A percentile compares a stretch with the other conserved stretches of the same genome.
phyloP scores from a whole-genome alignment of 2,113 vertebrate species.

The Numida meleagris region DNA sequence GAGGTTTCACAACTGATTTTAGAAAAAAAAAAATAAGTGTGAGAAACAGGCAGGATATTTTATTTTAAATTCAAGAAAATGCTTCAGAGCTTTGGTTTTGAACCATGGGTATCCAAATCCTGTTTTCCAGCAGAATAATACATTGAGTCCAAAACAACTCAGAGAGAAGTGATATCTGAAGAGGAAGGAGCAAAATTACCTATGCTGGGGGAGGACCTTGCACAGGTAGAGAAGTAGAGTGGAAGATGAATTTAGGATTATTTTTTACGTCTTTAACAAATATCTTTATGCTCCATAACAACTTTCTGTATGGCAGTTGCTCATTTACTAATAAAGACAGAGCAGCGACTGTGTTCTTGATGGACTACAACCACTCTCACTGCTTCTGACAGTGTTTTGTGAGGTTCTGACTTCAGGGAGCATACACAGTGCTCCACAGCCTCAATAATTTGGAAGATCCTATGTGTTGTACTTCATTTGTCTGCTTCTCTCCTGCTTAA shows the following conservation, averaged over 20 bases:
- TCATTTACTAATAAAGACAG: background rate
- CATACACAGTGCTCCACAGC: background rate
- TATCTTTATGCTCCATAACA: background rate
- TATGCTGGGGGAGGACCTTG: background rate
- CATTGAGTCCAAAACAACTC: background rate
- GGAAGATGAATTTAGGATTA: background rate
- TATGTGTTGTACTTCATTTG: background rate
- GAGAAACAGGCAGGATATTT: background rate
- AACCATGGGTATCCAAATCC: background rate
- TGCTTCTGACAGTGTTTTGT: background rate
- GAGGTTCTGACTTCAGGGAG: background rate
- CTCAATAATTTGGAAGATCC: background rate
- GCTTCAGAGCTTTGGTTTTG: background rate
- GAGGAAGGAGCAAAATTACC: background rate
- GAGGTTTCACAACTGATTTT: background rate
- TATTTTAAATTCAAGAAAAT: constrained; percentile 10
- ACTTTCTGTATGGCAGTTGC: background rate
- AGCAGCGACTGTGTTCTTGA: background rate
- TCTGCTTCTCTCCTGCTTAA: constrained; percentile 1
- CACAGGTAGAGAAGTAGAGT: background rate
- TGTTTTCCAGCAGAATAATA: background rate
- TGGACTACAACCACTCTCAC: background rate
- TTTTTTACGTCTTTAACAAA: background rate
- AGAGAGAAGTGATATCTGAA: background rate
- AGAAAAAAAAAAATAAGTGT: background rate